Base-by-base conservation (phyloP, 1,140 invertebrate genomes). In the Cylas formicarius region DNA sequence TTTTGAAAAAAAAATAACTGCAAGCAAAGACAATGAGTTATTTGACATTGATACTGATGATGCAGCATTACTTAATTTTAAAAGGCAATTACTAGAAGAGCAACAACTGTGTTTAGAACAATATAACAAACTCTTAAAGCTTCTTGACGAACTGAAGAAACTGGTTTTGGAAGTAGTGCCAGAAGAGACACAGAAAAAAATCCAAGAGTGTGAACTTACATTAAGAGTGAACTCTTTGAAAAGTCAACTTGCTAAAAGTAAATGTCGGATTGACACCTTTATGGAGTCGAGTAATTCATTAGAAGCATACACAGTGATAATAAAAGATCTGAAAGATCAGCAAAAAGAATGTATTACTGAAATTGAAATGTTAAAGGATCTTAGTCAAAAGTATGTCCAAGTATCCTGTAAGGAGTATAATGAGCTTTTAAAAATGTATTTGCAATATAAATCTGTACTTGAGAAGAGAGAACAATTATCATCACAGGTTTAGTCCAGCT, bases 341-440 rank as follows among this genome's bases (percentile, higher is more conserved):
- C 52, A 60, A 36, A 26, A 48, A 4, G 53, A 61, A 34, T 55
- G 40, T 27, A 32, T 50, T 23, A 13, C 33, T 17, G 46, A 57
- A 26, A 60, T 62, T 28, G 24, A 54, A 24, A 19, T 52, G 5
- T 49, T 59, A 18, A 35, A 50, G 11, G 44, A 54, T 19, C 32
- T 61, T 10, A 55, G 56, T 24, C 39, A 53, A 13, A 57, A 55
- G 33, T 62, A 62, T 44, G 40, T 45, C 22, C 32, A 52, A 28
- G 49, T 61, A 14, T 44, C 51, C 9, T 55, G 57, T 48, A 56
- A 50, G 37, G 47, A 62, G 37, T 62, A 53, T 43, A 44, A 61
- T 50, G 58, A 59, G 32, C 55, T 62, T 29, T 43, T 61, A 14
- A 52, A 47, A 20, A 48, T 48, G 24, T 62, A 55, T 34, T 22